Conservation (phyloP, 2,797 vertebrate species). For the Eulemur coronatus region DNA sequence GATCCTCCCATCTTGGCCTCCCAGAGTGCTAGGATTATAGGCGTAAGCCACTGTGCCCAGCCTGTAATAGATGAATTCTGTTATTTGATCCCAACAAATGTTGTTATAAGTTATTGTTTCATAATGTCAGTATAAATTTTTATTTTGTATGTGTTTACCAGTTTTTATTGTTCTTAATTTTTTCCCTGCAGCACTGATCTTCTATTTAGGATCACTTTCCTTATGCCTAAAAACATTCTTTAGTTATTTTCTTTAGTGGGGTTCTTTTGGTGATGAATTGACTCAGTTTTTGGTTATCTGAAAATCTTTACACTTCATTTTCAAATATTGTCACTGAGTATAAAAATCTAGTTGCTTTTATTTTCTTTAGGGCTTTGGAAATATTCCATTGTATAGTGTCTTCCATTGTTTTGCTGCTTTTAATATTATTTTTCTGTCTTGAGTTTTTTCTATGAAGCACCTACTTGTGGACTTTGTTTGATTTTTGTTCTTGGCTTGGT, state of each 20-base stretch:
- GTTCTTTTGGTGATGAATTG: background rate
- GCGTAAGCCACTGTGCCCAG: too few relatives aligned
- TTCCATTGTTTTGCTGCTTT: background rate
- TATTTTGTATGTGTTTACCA: background rate
- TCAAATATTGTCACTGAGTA: background rate
- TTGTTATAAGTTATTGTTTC: background rate
- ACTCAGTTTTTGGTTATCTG: background rate
- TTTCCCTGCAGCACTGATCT: background rate
- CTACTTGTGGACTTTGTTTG: background rate
- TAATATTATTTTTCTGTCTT: background rate
- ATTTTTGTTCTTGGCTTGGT: background rate
- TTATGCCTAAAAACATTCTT: background rate
- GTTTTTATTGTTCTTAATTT: background rate
- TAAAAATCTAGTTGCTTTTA: conserved; percentile 29
- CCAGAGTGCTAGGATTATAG: too few relatives aligned
- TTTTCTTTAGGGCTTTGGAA: background rate
- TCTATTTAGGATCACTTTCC: background rate
- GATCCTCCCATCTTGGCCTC: too few relatives aligned
- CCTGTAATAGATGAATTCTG: background rate
- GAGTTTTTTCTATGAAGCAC: background rate
- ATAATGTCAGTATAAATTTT: background rate
- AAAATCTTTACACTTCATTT: background rate
- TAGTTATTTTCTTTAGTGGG: background rate
- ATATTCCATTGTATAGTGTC: background rate
- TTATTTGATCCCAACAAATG: background rate